Evolutionary conservation across 2,113 vertebrate genomes (phyloP).

Genomic region (Pangasianodon hypophthalmus): DNA sequence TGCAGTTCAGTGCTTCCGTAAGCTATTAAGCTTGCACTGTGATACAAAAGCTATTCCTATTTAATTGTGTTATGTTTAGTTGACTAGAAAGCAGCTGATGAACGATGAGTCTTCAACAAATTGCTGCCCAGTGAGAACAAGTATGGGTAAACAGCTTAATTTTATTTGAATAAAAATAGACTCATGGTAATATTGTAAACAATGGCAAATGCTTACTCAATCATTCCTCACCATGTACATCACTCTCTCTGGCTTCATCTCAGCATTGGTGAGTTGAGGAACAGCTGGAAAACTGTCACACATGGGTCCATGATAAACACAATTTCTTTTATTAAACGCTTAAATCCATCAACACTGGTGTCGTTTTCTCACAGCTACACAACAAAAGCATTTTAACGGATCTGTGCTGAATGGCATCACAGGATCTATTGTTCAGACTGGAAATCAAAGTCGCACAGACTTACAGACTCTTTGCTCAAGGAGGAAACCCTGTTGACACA

Average conservation of each 20-base stretch:
- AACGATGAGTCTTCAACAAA: neutral
- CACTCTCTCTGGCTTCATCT: slow-evolving; percentile 1
- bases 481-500: neutral
- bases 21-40: no score
- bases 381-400: slow-evolving; percentile 7
- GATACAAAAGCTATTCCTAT: neutral
- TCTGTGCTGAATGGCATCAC: slow-evolving; percentile 1
- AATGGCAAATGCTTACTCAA: neutral
- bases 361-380: slow-evolving; percentile 24
- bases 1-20: neutral
- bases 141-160: neutral
- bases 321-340: slow-evolving; percentile 25
- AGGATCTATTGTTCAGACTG: neutral
- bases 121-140: neutral
- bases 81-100: neutral
- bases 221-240: neutral
- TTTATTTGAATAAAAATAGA: neutral
- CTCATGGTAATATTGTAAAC: neutral
- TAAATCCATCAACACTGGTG: slow-evolving; percentile 17
- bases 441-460: slow-evolving; percentile 13
- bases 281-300: slow-evolving; percentile 39
- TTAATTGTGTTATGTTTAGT: neutral
- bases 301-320: slow-evolving; percentile 24
- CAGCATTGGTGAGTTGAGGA: neutral
- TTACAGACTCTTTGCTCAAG: neutral